A percentile compares a stretch with the other conserved stretches of the same genome.
phyloP scores from a whole-genome alignment of 2,888 invertebrate species.

The Epinotia nisella region DNA sequence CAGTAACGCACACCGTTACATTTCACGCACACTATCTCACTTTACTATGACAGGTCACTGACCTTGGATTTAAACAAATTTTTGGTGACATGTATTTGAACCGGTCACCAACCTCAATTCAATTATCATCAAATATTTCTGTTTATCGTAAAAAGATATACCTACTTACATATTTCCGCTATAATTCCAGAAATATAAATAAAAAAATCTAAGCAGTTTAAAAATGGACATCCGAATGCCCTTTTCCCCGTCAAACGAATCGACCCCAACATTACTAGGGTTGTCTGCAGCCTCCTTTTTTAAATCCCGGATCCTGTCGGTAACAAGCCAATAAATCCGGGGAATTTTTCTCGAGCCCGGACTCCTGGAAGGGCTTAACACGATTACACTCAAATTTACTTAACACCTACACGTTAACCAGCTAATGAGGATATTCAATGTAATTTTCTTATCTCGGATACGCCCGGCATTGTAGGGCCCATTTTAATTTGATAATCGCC shows the following conservation, averaged over 20 bases:
- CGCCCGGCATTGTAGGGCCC: slow-evolving; percentile 56
- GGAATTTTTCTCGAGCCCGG: slow-evolving; percentile 75
- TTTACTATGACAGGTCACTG: too few relatives aligned
- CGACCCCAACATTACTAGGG: slow-evolving; percentile 70
- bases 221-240: slow-evolving; percentile 72
- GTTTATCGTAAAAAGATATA: background rate
- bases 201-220: slow-evolving; percentile 69
- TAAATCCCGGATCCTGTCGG: slow-evolving; percentile 74
- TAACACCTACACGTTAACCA: slow-evolving; percentile 81
- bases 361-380: slow-evolving; percentile 70
- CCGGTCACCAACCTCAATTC: too few relatives aligned
- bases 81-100: too few relatives aligned
- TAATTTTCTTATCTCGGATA: slow-evolving; percentile 75
- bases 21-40: too few relatives aligned
- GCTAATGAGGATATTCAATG: slow-evolving; percentile 78
- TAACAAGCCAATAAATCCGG: slow-evolving; percentile 85
- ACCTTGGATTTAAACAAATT: too few relatives aligned
- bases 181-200: slow-evolving; percentile 51
- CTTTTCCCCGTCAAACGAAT: slow-evolving; percentile 70
- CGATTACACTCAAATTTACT: slow-evolving; percentile 85
- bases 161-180: background rate
- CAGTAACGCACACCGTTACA: too few relatives aligned
- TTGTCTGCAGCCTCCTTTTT: slow-evolving; percentile 75
- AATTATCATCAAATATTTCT: too few relatives aligned
- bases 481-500: slow-evolving; percentile 78